Conservation (phyloP, 2,113 vertebrate genomes). For the Crotophaga sulcirostris region DNA sequence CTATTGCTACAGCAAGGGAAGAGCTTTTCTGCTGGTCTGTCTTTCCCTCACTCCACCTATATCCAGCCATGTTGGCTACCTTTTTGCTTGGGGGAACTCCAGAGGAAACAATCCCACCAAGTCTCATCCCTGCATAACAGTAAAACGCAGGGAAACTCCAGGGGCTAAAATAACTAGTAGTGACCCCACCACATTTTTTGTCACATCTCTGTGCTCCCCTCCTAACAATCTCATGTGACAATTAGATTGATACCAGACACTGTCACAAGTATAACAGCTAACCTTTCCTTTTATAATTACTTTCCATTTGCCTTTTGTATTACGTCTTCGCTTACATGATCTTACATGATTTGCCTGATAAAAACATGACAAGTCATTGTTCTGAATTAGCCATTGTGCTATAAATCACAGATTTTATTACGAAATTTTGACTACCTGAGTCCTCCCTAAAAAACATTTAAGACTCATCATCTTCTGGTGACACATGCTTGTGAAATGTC, state of each 20-base stretch:
- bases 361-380: background rate
- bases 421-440: background rate
- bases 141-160: background rate
- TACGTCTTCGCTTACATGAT: background rate
- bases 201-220: background rate
- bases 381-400: background rate
- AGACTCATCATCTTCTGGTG: background rate
- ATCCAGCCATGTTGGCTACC: background rate
- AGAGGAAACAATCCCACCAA: background rate
- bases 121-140: background rate
- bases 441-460: background rate
- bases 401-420: background rate
- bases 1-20: background rate
- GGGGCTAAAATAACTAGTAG: background rate
- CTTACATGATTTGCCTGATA: background rate
- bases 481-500: background rate
- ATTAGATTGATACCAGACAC: background rate
- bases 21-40: background rate
- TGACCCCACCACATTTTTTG: background rate
- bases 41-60: background rate
- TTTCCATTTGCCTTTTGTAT: background rate
- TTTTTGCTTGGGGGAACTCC: background rate
- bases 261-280: background rate
- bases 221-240: background rate
- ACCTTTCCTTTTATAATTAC: background rate